Evolutionary conservation across 53 echinoderm and acorn worm genomes (phyloP).

Genomic region (Crossaster papposus): DNA sequence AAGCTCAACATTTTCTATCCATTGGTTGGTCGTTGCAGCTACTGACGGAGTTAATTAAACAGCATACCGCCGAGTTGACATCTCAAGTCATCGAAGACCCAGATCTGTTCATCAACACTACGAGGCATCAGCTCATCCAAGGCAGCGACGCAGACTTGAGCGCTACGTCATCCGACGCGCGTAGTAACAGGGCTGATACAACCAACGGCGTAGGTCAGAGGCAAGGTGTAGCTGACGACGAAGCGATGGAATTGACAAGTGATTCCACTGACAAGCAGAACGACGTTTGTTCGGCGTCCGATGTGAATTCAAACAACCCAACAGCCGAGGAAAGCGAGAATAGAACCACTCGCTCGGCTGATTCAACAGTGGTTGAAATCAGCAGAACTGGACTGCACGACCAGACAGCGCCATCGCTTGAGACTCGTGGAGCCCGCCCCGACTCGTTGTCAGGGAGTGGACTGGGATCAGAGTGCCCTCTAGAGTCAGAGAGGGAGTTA

Average conservation of each 20-base stretch:
- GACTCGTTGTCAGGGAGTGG: neutral
- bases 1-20: neutral
- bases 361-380: neutral
- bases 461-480: neutral
- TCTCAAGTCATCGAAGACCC: constrained; percentile 49
- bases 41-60: constrained; percentile 70
- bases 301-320: neutral
- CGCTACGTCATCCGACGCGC: neutral
- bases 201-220: neutral
- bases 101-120: constrained; percentile 24
- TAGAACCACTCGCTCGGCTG: neutral
- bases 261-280: neutral
- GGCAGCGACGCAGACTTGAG: neutral
- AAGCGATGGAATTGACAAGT: neutral
- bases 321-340: neutral
- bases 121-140: constrained; percentile 12
- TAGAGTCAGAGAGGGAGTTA: constrained; percentile 51
- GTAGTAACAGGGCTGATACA: neutral
- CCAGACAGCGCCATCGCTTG: neutral
- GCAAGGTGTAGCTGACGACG: no score
- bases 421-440: neutral
- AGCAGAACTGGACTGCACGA: neutral
- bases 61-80: constrained; percentile 70
- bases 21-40: constrained; percentile 57
- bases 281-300: neutral